Evolutionary conservation across 2,113 vertebrate genomes (phyloP).

Genomic region (Hydrolagus affinis): DNA sequence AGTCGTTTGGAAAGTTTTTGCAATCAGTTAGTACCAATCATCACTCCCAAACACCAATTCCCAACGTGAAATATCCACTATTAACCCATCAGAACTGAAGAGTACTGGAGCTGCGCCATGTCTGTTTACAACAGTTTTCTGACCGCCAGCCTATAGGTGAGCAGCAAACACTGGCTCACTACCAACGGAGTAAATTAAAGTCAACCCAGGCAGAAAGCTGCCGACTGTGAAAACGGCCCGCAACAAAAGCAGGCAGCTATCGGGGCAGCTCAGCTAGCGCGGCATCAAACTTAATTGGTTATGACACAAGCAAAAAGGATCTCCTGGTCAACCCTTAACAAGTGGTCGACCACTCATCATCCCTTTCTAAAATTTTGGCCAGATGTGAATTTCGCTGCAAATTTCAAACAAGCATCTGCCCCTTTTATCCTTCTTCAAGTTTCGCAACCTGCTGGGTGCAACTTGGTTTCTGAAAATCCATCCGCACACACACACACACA

Average conservation of each 20-base stretch:
- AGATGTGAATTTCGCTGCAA: not conserved
- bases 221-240: not conserved
- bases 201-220: not conserved
- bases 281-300: slow-evolving; percentile 17
- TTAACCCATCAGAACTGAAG: no score
- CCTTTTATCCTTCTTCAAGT: slow-evolving; percentile 26
- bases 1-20: no score
- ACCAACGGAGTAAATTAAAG: not conserved
- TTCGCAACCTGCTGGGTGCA: slow-evolving; percentile 24
- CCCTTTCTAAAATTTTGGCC: slow-evolving; percentile 13
- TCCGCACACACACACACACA: no score
- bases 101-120: no score
- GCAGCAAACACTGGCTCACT: not conserved
- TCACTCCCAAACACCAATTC: no score
- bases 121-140: no score
- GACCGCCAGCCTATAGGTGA: not conserved
- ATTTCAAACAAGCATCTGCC: slow-evolving; percentile 27
- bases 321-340: slow-evolving; percentile 1
- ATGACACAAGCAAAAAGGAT: slow-evolving; percentile 3
- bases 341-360: slow-evolving; percentile 6
- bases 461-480: not conserved
- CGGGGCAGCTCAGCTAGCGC: not conserved
- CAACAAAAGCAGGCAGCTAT: not conserved
- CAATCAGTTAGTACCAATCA: no score
- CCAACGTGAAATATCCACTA: no score